A percentile compares a stretch with the other conserved stretches of the same genome.
Conservation (phyloP, 2,113 vertebrate genomes). For the Burhinus bistriatus region DNA sequence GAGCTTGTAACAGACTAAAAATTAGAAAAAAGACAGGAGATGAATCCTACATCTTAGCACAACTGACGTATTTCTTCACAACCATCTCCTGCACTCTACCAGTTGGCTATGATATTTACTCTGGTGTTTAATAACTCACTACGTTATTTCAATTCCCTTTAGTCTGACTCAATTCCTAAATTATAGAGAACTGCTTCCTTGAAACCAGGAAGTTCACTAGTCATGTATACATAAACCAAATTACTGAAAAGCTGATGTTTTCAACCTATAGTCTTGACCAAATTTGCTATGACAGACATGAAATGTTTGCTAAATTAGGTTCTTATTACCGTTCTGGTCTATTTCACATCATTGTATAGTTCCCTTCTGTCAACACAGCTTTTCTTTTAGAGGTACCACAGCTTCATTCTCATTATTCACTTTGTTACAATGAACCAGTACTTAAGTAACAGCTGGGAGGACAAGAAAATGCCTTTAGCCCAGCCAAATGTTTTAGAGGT, state of each 20-base stretch:
- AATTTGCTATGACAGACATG: neutral
- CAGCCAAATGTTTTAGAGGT: neutral
- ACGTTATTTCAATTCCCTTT: conserved; percentile 23
- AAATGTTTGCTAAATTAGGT: neutral
- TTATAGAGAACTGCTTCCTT: conserved; percentile 29
- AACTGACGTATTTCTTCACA: neutral
- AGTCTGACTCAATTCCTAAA: conserved; percentile 48
- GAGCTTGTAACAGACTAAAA: neutral
- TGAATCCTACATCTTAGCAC: neutral
- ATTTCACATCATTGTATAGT: neutral
- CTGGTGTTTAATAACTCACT: neutral
- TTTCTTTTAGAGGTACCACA: neutral
- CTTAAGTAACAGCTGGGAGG: neutral
- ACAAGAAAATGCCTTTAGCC: neutral
- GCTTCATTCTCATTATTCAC: neutral
- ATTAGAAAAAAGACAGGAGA: neutral
- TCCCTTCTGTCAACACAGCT: neutral
- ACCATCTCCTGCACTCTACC: neutral
- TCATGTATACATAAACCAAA: neutral
- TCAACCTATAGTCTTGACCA: neutral
- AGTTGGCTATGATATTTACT: neutral
- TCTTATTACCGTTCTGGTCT: neutral
- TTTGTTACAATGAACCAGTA: neutral
- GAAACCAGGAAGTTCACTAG: conserved; percentile 43
- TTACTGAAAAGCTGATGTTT: neutral